Percentiles rank a stretch among this genome's conserved stretches.
Conservation (phyloP, 2,797 vertebrate genomes). For the Coccyzus lansbergi region DNA sequence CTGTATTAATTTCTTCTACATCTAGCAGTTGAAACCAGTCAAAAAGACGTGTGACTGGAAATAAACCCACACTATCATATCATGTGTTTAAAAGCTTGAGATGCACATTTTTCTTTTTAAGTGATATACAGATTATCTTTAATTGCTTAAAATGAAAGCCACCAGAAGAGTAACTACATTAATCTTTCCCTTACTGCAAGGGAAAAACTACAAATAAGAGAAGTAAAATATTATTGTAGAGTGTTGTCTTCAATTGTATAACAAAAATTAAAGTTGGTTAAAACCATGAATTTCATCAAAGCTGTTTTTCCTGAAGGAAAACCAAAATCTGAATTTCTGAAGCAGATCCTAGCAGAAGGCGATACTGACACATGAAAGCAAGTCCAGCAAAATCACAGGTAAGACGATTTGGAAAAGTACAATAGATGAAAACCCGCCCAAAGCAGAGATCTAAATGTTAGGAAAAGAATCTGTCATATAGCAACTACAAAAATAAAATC, state of each 20-base stretch:
- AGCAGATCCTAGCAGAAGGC: background rate
- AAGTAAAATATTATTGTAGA: background rate
- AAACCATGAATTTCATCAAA: background rate
- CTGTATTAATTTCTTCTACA: background rate
- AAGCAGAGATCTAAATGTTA: background rate
- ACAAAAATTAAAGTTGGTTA: background rate
- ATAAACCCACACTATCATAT: background rate
- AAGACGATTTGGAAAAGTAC: background rate
- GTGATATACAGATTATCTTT: background rate
- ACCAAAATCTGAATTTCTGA: background rate
- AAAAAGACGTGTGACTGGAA: background rate
- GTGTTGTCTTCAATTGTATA: background rate
- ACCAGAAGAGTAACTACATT: background rate
- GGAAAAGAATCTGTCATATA: background rate
- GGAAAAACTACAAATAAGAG: background rate
- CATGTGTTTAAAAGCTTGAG: background rate
- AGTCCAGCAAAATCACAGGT: background rate
- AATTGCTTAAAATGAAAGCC: background rate
- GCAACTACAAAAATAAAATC: background rate
- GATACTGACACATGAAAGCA: background rate
- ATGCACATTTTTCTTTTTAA: background rate
- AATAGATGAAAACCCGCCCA: background rate
- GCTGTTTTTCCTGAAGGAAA: background rate
- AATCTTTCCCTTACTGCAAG: background rate
- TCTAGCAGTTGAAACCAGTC: background rate